Conservation (phyloP, 2,113 vertebrate species). For the Thymallus thymallus region DNA sequence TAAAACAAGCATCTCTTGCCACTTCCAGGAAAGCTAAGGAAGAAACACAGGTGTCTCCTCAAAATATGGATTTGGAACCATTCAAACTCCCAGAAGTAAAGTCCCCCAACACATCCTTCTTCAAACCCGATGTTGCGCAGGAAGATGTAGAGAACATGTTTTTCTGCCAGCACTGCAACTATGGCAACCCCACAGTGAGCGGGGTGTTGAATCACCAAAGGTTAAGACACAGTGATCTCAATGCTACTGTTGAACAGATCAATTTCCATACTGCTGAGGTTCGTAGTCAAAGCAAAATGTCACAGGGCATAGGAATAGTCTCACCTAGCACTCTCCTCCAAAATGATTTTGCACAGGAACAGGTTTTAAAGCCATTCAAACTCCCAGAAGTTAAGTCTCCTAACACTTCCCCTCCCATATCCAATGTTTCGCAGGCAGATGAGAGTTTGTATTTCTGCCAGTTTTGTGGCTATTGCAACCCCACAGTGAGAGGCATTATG, state of each 20-base stretch:
- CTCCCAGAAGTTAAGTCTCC: not conserved
- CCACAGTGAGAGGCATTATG: conserved; percentile 81
- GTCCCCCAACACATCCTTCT: conserved; percentile 50
- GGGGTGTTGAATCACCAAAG: conserved; percentile 84
- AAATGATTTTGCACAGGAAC: not conserved
- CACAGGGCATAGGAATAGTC: not conserved
- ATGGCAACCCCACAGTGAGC: conserved; percentile 81
- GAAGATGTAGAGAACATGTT: conserved; percentile 72
- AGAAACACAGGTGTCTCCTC: not conserved
- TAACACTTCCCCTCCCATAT: not conserved
- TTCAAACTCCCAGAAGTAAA: not conserved
- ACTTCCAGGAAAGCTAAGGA: not conserved
- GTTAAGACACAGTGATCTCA: conserved; percentile 81
- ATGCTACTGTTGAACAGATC: conserved; percentile 70
- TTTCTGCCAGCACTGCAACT: conserved; percentile 85
- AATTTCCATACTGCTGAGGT: not conserved
- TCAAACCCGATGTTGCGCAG: conserved; percentile 66
- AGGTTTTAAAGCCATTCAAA: not conserved
- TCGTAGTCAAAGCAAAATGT: not conserved
- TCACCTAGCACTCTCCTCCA: not conserved
- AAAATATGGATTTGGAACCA: not conserved
- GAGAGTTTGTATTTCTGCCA: conserved; percentile 81
- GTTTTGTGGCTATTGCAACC: conserved; percentile 82
- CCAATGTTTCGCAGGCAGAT: conserved; percentile 50
- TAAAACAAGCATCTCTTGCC: conserved; percentile 31